Conservation (phyloP, 2,888 invertebrate genomes). For the Amiota communis region DNA sequence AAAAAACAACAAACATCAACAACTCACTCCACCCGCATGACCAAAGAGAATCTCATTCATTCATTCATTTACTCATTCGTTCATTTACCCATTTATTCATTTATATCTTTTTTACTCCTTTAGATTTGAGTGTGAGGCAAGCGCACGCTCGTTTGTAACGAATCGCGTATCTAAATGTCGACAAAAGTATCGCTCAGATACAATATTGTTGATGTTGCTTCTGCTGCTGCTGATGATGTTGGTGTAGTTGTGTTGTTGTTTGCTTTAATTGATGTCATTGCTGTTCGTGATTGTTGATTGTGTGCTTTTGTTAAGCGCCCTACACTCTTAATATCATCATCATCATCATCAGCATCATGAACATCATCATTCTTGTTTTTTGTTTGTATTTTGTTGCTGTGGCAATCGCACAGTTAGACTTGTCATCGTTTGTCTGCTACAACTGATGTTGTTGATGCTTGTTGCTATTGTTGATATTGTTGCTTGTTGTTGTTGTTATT, state of each 20-base stretch:
- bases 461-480: too few species aligned
- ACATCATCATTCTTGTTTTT: background rate
- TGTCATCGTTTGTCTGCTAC: constrained; percentile 23
- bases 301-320: background rate
- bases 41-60: constrained; percentile 26
- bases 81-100: background rate
- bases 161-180: constrained; percentile 29
- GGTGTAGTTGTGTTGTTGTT: constrained; percentile 42
- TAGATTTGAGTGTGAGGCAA: background rate
- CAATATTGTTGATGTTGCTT: constrained; percentile 37
- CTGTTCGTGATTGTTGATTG: constrained; percentile 8
- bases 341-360: background rate
- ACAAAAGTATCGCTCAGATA: constrained; percentile 30
- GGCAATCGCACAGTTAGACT: constrained; percentile 29
- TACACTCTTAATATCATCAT: background rate
- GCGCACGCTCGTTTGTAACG: constrained; percentile 14
- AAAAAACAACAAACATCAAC: constrained; percentile 49
- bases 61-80: background rate
- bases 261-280: constrained; percentile 32
- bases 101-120: background rate
- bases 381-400: constrained; percentile 55
- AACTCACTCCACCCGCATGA: constrained; percentile 61
- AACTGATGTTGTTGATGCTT: too few species aligned
- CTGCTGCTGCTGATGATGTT: constrained; percentile 44
- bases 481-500: too few species aligned